phyloP scores from a whole-genome alignment of 2,888 invertebrate species.

The Yponomeuta cagnagella region DNA sequence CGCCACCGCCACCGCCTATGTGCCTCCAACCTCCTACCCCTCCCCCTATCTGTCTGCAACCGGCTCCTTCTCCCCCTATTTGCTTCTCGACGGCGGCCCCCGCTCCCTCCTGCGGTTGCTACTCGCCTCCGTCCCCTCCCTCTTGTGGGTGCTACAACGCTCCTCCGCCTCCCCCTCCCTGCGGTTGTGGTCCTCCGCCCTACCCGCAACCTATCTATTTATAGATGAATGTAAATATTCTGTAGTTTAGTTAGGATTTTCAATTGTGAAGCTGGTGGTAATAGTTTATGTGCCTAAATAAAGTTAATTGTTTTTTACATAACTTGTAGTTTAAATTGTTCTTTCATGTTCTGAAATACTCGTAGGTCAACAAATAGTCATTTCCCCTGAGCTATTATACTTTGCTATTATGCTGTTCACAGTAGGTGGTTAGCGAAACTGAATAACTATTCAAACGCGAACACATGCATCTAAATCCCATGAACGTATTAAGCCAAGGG shows the following conservation, averaged over 20 bases:
- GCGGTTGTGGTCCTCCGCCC: neutral
- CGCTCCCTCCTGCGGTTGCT: slow-evolving; percentile 27
- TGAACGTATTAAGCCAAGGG: too few relatives aligned
- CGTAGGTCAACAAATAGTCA: too few relatives aligned
- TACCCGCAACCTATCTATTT: neutral
- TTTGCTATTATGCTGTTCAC: too few relatives aligned
- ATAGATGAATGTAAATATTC: neutral
- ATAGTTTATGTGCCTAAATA: neutral
- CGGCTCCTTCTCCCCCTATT: slow-evolving; percentile 41
- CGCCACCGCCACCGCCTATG: slow-evolving; percentile 50
- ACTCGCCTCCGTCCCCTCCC: slow-evolving; percentile 11
- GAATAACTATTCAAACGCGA: too few relatives aligned
- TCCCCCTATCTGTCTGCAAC: slow-evolving; percentile 53
- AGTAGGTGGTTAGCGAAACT: too few relatives aligned
- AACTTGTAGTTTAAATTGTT: neutral
- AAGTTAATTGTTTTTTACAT: neutral
- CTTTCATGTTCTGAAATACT: too few relatives aligned
- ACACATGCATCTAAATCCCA: too few relatives aligned
- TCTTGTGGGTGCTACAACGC: neutral
- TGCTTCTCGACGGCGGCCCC: slow-evolving; percentile 47
- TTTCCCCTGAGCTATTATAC: too few relatives aligned
- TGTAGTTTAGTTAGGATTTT: neutral
- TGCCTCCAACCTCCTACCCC: slow-evolving; percentile 52
- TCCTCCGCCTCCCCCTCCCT: neutral
- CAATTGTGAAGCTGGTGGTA: neutral